phyloP scores from a whole-genome alignment of 2,797 vertebrate species.

The Botia almorhae region DNA sequence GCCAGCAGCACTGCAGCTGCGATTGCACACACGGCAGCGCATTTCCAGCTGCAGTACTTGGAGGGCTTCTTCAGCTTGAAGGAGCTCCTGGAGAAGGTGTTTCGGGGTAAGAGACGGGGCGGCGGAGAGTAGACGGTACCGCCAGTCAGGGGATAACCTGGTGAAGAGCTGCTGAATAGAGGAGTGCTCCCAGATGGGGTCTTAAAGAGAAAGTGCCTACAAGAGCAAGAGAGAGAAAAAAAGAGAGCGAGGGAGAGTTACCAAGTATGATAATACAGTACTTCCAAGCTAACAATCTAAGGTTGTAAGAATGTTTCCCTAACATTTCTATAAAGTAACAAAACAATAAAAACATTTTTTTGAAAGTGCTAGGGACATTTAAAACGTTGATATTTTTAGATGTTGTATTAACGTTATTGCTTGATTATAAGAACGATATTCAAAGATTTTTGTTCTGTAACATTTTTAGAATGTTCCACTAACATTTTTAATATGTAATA shows the following conservation, averaged over 20 bases:
- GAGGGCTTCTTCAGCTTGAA: slow-evolving; percentile 92
- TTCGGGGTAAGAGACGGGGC: slow-evolving; percentile 86
- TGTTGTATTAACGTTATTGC: no score
- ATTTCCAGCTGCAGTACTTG: slow-evolving; percentile 93
- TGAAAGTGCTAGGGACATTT: no score
- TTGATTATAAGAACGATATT: no score
- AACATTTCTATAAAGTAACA: no score
- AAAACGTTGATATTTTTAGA: no score
- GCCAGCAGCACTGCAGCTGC: slow-evolving; percentile 84
- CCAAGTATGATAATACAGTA: not conserved
- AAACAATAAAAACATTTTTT: no score
- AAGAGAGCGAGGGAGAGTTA: slow-evolving; percentile 20
- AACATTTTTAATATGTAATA: no score
- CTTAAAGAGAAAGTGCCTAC: slow-evolving; percentile 90
- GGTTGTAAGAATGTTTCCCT: no score
- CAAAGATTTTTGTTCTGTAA: no score
- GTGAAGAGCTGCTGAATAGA: slow-evolving; percentile 88
- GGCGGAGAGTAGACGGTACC: slow-evolving; percentile 90
- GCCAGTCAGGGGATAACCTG: slow-evolving; percentile 87
- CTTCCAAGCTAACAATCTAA: not conserved
- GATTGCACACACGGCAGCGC: slow-evolving; percentile 86
- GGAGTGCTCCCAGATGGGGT: slow-evolving; percentile 90
- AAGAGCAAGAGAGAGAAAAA: slow-evolving; percentile 25
- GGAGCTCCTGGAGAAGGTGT: slow-evolving; percentile 89
- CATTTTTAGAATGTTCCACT: no score